These are phyloP conservation scores for Melanotaenia duboulayi DNA, from an alignment of 2,113 vertebrate genomes.

Conservation along the genomic window DNA sequence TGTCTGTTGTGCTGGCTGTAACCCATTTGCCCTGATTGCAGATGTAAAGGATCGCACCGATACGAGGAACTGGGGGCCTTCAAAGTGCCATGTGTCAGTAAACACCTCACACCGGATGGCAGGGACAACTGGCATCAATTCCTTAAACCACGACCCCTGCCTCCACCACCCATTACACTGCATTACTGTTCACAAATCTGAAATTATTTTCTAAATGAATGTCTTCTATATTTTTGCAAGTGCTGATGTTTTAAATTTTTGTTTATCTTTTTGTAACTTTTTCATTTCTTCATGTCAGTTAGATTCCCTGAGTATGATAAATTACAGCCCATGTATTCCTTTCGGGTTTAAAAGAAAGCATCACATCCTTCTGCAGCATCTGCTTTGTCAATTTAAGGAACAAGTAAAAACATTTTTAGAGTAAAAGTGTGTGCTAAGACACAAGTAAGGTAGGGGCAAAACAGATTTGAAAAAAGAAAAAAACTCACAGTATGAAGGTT, in stretches of 20 bases:
- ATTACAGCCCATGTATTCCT: conserved; percentile 51
- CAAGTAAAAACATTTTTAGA: conserved; percentile 53
- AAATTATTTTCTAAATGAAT: conserved; percentile 54
- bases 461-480: conserved; percentile 55
- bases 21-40: conserved; percentile 83
- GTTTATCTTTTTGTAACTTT: conserved; percentile 59
- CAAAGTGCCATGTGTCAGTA: conserved; percentile 81
- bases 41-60: conserved; percentile 77
- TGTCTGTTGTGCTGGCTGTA: conserved; percentile 82
- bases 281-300: conserved; percentile 51
- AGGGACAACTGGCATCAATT: conserved; percentile 76
- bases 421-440: conserved; percentile 44
- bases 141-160: conserved; percentile 68
- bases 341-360: conserved; percentile 46
- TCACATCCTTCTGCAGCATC: conserved; percentile 53
- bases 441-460: conserved; percentile 61
- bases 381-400: conserved; percentile 71
- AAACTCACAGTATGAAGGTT: conserved; percentile 61
- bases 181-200: conserved; percentile 39
- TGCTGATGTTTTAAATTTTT: conserved; percentile 40
- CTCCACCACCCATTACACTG: conserved; percentile 57
- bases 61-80: conserved; percentile 70
- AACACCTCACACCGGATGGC: conserved; percentile 78
- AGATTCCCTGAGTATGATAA: conserved; percentile 58
- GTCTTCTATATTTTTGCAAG: conserved; percentile 46